Evolutionary conservation across 2,797 vertebrate genomes (phyloP).

Genomic region (Pygocentrus nattereri): DNA sequence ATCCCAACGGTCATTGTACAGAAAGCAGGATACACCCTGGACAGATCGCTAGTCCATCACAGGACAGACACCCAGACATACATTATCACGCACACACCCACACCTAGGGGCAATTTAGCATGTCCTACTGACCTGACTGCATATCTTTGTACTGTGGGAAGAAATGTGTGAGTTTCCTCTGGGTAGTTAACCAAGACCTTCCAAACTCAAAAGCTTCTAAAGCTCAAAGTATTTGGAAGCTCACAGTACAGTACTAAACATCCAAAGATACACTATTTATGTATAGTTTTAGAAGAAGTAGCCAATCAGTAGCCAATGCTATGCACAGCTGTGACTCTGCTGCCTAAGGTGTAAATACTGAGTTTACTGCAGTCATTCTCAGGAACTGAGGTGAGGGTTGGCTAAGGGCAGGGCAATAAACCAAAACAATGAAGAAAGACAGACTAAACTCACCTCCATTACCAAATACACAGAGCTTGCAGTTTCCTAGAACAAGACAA

Average conservation of each 20-base stretch:
- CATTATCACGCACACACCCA: no score
- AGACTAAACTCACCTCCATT: slow-evolving; percentile 91
- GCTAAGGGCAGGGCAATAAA: slow-evolving; percentile 54
- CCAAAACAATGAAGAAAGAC: slow-evolving; percentile 62
- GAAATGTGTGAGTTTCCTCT: no score
- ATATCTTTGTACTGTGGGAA: no score
- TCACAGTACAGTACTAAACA: no score
- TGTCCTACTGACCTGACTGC: no score
- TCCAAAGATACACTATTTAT: background rate
- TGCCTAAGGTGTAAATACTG: slow-evolving; percentile 31
- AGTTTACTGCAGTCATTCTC: slow-evolving; percentile 61
- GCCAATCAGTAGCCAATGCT: background rate
- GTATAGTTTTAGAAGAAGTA: background rate
- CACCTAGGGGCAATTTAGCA: no score
- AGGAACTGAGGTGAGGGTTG: slow-evolving; percentile 48
- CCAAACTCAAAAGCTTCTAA: background rate
- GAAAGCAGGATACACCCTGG: no score
- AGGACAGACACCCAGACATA: no score
- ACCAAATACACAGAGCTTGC: slow-evolving; percentile 97
- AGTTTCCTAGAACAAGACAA: slow-evolving; percentile 83
- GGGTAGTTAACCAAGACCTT: background rate
- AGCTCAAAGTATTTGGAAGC: background rate
- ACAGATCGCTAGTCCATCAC: no score
- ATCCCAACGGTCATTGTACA: no score
- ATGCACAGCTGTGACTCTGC: background rate